phyloP scores from a whole-genome alignment of 1,140 invertebrate species.

The Conus betulinus region DNA sequence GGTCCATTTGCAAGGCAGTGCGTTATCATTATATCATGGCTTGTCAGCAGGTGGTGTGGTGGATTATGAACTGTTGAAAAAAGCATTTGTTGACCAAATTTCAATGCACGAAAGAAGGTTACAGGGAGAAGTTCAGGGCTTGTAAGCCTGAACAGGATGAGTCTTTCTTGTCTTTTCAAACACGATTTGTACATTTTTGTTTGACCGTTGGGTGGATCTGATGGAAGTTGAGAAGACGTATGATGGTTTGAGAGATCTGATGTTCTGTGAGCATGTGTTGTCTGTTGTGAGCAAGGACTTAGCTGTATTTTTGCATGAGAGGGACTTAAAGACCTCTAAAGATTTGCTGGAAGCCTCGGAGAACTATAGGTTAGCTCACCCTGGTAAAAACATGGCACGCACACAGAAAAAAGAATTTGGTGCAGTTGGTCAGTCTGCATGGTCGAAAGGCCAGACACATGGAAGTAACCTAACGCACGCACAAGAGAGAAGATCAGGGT shows the following conservation, averaged over 20 bases:
- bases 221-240: neutral
- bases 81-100: neutral
- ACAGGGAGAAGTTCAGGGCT: neutral
- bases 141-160: neutral
- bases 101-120: constrained; percentile 13
- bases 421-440: neutral
- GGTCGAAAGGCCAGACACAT: neutral
- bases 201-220: neutral
- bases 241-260: constrained; percentile 1
- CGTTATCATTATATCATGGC: neutral
- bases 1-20: neutral
- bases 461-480: neutral
- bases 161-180: neutral
- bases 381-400: neutral
- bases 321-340: neutral
- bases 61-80: neutral
- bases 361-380: neutral
- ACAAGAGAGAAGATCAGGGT: neutral
- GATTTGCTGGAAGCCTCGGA: neutral
- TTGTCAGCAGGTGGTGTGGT: neutral
- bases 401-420: neutral
- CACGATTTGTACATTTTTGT: neutral
- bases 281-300: neutral
- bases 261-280: neutral
- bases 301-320: constrained; percentile 17